phyloP scores from a whole-genome alignment of 2,888 invertebrate genomes.

The Tetragnatha montana region DNA sequence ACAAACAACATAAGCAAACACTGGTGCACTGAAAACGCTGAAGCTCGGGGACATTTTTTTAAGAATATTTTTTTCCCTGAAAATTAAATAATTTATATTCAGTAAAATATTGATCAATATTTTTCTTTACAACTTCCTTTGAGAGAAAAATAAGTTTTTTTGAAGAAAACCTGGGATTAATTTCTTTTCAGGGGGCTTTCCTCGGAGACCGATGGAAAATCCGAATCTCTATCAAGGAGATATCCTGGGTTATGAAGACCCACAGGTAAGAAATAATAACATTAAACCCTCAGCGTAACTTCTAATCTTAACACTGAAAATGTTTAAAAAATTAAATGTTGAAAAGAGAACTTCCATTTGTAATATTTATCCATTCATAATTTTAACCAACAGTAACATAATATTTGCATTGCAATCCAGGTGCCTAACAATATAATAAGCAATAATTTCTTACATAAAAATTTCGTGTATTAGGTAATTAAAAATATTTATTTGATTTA shows the following conservation, averaged over 20 bases:
- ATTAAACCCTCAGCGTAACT: background rate
- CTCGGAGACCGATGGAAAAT: constrained; percentile 51
- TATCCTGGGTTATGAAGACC: constrained; percentile 19
- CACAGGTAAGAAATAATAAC: constrained; percentile 16
- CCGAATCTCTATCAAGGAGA: constrained; percentile 48
- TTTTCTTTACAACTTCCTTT: background rate
- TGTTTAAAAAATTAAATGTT: background rate
- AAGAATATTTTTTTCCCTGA: background rate
- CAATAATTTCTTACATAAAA: too few relatives aligned
- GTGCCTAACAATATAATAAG: too few relatives aligned
- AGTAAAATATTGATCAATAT: background rate
- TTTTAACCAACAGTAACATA: too few relatives aligned
- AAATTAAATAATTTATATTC: too few relatives aligned
- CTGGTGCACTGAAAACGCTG: too few relatives aligned
- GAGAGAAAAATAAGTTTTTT: background rate
- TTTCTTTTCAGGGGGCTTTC: constrained; percentile 29
- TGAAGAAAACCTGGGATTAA: background rate
- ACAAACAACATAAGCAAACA: too few relatives aligned
- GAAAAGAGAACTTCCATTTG: too few relatives aligned
- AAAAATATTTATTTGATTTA: too few relatives aligned
- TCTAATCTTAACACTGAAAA: background rate
- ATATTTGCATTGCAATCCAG: too few relatives aligned
- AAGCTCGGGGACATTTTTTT: background rate
- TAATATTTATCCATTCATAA: too few relatives aligned
- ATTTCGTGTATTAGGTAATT: too few relatives aligned